phyloP scores from a whole-genome alignment of 2,797 vertebrate genomes.

The Chrysocyon brachyurus region DNA sequence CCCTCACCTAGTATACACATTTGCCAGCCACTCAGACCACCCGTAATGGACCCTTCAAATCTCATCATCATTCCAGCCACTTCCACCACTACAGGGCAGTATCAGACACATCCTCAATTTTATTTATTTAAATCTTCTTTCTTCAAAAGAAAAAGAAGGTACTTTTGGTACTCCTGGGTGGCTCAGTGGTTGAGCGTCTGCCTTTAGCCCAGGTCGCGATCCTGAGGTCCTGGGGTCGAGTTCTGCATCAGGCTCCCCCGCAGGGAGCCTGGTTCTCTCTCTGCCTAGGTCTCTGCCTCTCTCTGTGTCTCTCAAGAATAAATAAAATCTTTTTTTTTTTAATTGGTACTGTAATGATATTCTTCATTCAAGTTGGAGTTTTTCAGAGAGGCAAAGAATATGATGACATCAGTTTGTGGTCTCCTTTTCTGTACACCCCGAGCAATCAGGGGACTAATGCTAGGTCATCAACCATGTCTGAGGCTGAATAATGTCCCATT shows the following conservation, averaged over 20 bases:
- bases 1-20: not conserved
- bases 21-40: not conserved
- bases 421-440: not conserved
- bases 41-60: not conserved
- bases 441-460: not conserved
- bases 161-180: not conserved
- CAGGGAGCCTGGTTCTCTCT: no score
- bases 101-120: not conserved
- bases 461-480: not conserved
- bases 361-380: constrained; percentile 21
- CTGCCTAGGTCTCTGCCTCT: no score
- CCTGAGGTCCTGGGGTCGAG: no score
- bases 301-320: no score
- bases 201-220: no score
- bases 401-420: not conserved
- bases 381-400: constrained; percentile 18
- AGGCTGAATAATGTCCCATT: not conserved
- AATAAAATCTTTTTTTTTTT: no score
- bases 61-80: not conserved
- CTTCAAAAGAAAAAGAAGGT: not conserved
- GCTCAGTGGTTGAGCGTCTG: no score
- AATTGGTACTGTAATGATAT: not conserved
- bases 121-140: not conserved
- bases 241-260: no score
- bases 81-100: not conserved